Percentiles rank a stretch among this genome's conserved stretches.
These are phyloP conservation scores for Oncorhynchus gorbuscha DNA, from an alignment of 2,113 vertebrate species.

Conservation along the genomic window DNA sequence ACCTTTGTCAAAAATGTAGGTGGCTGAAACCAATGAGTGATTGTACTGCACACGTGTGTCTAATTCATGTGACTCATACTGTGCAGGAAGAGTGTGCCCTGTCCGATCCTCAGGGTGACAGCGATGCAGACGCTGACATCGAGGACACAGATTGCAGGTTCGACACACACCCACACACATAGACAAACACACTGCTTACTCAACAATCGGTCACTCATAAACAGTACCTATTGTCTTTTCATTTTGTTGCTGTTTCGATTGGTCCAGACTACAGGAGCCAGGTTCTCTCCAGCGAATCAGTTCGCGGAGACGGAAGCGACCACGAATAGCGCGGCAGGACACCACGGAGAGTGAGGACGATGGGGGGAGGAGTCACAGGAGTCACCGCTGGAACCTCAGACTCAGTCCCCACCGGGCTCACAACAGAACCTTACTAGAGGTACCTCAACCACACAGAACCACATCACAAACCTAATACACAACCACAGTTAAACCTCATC, in stretches of 20 bases:
- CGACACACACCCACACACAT: constrained; percentile 2
- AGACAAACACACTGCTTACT: not conserved
- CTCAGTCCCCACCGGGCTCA: constrained; percentile 72
- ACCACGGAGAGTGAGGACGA: constrained; percentile 81
- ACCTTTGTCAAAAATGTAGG: constrained; percentile 10
- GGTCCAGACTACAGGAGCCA: constrained; percentile 67
- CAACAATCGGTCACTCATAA: not conserved
- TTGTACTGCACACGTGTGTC: constrained; percentile 7
- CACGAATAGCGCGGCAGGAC: constrained; percentile 72
- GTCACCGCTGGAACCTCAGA: constrained; percentile 75
- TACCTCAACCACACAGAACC: constrained; percentile 23
- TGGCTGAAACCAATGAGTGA: constrained; percentile 43
- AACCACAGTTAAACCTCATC: not conserved
- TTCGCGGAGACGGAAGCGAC: constrained; percentile 74
- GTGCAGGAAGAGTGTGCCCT: constrained; percentile 72
- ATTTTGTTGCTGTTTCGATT: constrained; percentile 21
- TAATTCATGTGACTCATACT: not conserved
- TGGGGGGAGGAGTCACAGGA: constrained; percentile 66
- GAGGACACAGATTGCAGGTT: constrained; percentile 79
- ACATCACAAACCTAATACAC: not conserved
- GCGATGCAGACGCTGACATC: constrained; percentile 77
- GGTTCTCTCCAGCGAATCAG: constrained; percentile 77
- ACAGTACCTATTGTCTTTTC: not conserved
- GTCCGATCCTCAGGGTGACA: constrained; percentile 77
- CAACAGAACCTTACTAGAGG: constrained; percentile 75